Evolutionary conservation across 2,113 vertebrate species (phyloP).

Genomic region (Laticauda laticaudata): DNA sequence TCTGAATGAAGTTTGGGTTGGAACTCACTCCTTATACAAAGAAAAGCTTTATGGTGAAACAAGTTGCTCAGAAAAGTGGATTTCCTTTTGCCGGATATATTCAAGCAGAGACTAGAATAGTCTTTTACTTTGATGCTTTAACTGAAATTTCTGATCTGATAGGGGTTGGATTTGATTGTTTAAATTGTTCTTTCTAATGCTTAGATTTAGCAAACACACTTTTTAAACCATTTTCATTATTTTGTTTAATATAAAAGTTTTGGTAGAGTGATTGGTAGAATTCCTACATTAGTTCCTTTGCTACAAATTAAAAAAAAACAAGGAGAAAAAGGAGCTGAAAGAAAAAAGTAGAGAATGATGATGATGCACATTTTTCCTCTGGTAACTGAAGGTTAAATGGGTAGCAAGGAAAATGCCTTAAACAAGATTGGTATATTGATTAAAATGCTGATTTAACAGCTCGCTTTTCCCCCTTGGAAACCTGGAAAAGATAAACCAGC

Average conservation of each 20-base stretch:
- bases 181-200: not conserved
- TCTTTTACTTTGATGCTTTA: not conserved
- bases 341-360: constrained; percentile 38
- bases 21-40: not conserved
- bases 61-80: not conserved
- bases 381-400: constrained; percentile 81
- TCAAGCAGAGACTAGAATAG: not conserved
- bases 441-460: constrained; percentile 96
- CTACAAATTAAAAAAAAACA: constrained; percentile 36
- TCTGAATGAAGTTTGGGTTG: not conserved
- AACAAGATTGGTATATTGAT: constrained; percentile 98
- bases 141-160: not conserved
- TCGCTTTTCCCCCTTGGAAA: constrained; percentile 82
- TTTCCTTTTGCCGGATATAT: not conserved
- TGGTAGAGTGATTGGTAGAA: not conserved
- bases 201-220: not conserved
- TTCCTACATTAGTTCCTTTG: not conserved
- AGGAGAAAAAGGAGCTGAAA: constrained; percentile 31
- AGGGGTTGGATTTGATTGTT: not conserved
- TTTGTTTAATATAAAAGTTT: not conserved
- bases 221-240: not conserved
- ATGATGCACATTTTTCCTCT: constrained; percentile 59
- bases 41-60: not conserved
- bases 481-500: constrained; percentile 93
- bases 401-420: constrained; percentile 79